Conservation (phyloP, 2,888 invertebrate species). For the Torymus tubicola region DNA sequence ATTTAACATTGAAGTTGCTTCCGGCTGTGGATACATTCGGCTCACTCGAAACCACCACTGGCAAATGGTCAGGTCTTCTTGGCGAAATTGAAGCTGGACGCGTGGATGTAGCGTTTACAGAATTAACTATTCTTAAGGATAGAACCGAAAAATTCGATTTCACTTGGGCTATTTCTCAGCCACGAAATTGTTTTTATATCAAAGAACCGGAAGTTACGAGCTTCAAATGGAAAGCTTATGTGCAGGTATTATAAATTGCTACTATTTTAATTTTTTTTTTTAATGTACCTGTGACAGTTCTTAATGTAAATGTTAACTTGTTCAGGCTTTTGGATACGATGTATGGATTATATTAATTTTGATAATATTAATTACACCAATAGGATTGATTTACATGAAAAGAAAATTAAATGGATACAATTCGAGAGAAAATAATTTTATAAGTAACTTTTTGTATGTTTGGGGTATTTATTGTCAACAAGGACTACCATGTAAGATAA, state of each 20-base stretch:
- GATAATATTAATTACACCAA: not conserved
- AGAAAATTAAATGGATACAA: not conserved
- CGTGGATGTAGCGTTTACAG: conserved; percentile 1
- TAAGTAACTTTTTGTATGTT: not conserved
- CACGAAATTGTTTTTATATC: not conserved
- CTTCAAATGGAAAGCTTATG: conserved; percentile 13
- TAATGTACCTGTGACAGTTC: not conserved
- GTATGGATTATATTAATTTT: conserved; percentile 1
- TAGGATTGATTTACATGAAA: not conserved
- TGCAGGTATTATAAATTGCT: not conserved
- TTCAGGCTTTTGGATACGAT: not conserved
- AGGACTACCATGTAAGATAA: conserved; percentile 43
- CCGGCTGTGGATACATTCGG: not conserved
- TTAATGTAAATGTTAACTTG: not conserved
- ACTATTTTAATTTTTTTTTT: not conserved
- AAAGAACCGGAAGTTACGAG: not conserved
- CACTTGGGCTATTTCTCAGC: not conserved
- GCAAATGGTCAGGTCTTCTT: not conserved
- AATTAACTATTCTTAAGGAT: not conserved
- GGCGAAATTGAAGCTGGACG: conserved; percentile 2
- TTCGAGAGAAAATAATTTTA: not conserved
- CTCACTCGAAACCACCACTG: not conserved
- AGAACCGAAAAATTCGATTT: conserved; percentile 4
- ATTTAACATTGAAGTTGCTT: not conserved
- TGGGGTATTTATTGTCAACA: no score